Conservation (phyloP, 2,113 vertebrate genomes). For the Epinephelus fuscoguttatus region DNA sequence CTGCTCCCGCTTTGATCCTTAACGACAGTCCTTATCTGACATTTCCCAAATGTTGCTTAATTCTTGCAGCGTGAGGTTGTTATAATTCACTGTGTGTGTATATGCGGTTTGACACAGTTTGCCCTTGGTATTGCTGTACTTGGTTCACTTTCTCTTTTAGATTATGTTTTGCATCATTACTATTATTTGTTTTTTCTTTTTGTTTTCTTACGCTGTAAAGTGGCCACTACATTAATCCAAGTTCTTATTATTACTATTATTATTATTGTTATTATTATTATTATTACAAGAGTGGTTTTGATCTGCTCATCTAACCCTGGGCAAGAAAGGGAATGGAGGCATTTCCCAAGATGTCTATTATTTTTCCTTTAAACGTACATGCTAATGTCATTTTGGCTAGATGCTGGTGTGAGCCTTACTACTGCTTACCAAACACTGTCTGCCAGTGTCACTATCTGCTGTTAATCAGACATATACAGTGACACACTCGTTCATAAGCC, state of each 20-base stretch:
- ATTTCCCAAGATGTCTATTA: neutral
- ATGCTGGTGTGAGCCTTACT: too few species aligned
- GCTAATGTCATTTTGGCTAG: too few species aligned
- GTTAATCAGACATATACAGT: too few species aligned
- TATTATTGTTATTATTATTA: too few species aligned
- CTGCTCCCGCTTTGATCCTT: conserved; percentile 41
- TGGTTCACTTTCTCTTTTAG: neutral
- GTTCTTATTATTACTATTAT: too few species aligned
- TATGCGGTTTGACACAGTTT: conserved; percentile 9
- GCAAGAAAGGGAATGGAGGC: neutral
- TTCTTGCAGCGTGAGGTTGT: conserved; percentile 7
- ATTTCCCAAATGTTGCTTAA: conserved; percentile 39
- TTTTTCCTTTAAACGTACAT: neutral
- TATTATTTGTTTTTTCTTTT: too few species aligned
- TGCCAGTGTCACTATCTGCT: too few species aligned
- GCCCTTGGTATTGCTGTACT: neutral
- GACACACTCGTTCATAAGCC: too few species aligned
- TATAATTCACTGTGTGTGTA: neutral
- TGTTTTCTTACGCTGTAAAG: too few species aligned
- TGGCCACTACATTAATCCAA: too few species aligned
- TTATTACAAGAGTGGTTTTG: neutral
- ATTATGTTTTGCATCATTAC: neutral
- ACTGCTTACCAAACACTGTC: too few species aligned
- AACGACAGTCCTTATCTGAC: conserved; percentile 52
- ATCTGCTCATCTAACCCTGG: neutral